A percentile compares a stretch with the other conserved stretches of the same genome.
Evolutionary conservation across 2,113 vertebrate species (phyloP).

Genomic region (Hymenochirus boettgeri): DNA sequence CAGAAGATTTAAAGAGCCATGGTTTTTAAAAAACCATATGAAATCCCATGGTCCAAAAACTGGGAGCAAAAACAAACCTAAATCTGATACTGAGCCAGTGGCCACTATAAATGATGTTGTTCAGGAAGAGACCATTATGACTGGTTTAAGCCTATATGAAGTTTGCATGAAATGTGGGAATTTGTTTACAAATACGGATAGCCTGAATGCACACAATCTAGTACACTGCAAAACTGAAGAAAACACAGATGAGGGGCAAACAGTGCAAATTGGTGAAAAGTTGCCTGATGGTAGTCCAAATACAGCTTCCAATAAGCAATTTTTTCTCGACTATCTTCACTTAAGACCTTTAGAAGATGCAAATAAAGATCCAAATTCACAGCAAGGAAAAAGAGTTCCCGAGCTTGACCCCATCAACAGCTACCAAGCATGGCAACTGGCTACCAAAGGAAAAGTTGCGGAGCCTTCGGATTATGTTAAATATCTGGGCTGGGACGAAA

Average conservation of each 20-base stretch:
- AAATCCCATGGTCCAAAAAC: constrained; percentile 82
- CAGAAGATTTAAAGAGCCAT: constrained; percentile 87
- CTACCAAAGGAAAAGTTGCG: constrained; percentile 81
- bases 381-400: constrained; percentile 72
- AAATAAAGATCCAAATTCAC: constrained; percentile 50
- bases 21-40: constrained; percentile 97
- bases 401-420: constrained; percentile 90
- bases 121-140: constrained; percentile 75
- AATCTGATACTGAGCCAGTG: constrained; percentile 68
- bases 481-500: constrained; percentile 69
- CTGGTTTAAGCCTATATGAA: constrained; percentile 81
- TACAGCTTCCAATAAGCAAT: constrained; percentile 66
- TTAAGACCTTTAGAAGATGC: constrained; percentile 60
- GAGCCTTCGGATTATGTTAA: constrained; percentile 78
- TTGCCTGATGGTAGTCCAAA: constrained; percentile 52
- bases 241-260: constrained; percentile 32
- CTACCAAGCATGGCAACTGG: constrained; percentile 92
- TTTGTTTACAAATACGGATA: constrained; percentile 85
- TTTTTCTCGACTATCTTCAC: constrained; percentile 77
- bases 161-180: constrained; percentile 92
- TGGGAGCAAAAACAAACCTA: constrained; percentile 71
- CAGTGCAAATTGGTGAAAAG: constrained; percentile 4
- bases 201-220: constrained; percentile 77
- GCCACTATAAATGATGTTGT: constrained; percentile 85
- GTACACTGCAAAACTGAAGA: constrained; percentile 67